Conservation (phyloP, 2,888 invertebrate genomes). For the Clistopyga incitator region DNA sequence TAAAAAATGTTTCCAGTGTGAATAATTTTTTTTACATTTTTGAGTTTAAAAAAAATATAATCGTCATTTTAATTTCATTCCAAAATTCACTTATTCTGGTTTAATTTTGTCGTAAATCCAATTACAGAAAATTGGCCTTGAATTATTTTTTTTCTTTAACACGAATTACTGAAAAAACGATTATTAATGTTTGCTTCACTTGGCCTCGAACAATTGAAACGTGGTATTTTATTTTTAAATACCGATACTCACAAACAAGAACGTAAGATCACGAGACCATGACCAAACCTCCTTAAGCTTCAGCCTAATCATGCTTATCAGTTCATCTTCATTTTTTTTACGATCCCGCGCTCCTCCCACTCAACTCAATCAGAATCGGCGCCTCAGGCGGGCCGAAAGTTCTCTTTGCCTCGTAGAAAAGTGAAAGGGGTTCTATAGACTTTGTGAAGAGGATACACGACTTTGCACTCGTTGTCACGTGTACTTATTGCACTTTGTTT, state of each 20-base stretch:
- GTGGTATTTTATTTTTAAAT: not conserved
- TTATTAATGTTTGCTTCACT: not conserved
- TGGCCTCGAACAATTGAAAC: not conserved
- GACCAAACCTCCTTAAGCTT: constrained; percentile 5
- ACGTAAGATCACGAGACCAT: not conserved
- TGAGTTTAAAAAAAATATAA: no score
- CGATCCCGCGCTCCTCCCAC: not conserved
- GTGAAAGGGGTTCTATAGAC: constrained; percentile 53
- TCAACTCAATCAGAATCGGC: not conserved
- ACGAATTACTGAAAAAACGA: no score
- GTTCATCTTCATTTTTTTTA: constrained; percentile 17
- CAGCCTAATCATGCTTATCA: not conserved
- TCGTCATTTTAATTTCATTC: no score
- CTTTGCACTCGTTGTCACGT: constrained; percentile 43
- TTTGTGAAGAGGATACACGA: constrained; percentile 44
- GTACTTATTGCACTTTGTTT: constrained; percentile 27
- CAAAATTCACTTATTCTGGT: no score
- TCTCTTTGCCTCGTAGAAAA: constrained; percentile 37
- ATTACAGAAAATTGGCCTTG: no score
- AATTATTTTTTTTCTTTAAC: no score
- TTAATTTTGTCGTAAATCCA: no score
- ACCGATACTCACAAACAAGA: not conserved
- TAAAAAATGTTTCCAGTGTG: no score
- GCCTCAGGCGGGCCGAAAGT: constrained; percentile 16
- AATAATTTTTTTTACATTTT: no score